Evolutionary conservation across 2,113 vertebrate genomes (phyloP).

Genomic region (Murina feae): DNA sequence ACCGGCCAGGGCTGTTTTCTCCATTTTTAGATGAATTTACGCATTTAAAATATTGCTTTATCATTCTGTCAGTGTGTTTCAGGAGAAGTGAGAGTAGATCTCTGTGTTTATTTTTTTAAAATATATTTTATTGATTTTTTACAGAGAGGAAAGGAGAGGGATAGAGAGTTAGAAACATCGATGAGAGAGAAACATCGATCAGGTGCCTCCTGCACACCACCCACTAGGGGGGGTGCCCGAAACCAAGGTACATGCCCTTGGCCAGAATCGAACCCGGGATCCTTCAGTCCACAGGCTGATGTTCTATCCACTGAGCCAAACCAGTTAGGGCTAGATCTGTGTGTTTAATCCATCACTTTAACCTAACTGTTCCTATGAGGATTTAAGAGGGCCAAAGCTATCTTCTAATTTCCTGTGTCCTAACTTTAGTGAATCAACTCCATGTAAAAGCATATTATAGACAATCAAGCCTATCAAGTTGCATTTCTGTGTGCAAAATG

Average conservation of each 20-base stretch:
- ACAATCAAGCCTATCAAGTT: not conserved
- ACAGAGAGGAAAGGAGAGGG: no score
- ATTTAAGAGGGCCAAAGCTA: not conserved
- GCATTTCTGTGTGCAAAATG: not conserved
- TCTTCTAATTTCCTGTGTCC: not conserved
- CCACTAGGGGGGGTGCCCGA: no score
- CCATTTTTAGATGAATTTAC: not conserved
- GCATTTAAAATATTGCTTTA: not conserved
- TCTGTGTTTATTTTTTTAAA: not conserved
- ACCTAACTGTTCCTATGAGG: not conserved
- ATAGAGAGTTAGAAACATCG: no score
- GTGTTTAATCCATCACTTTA: not conserved
- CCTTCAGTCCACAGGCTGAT: no score
- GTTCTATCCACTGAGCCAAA: no score
- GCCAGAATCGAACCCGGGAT: no score
- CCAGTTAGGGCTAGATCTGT: no score
- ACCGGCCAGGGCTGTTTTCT: conserved; percentile 26
- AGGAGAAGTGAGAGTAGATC: not conserved
- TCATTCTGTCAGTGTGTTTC: conserved; percentile 4
- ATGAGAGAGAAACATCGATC: no score
- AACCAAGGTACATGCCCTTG: no score
- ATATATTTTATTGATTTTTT: no score
- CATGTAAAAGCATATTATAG: not conserved
- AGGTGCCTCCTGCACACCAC: no score
- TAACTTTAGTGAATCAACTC: conserved; percentile 3